Percentiles rank a stretch among this genome's conserved stretches.
These are phyloP conservation scores for Zaprionus lachaisei DNA, from an alignment of 1,140 invertebrate genomes.

Conservation along the genomic window DNA sequence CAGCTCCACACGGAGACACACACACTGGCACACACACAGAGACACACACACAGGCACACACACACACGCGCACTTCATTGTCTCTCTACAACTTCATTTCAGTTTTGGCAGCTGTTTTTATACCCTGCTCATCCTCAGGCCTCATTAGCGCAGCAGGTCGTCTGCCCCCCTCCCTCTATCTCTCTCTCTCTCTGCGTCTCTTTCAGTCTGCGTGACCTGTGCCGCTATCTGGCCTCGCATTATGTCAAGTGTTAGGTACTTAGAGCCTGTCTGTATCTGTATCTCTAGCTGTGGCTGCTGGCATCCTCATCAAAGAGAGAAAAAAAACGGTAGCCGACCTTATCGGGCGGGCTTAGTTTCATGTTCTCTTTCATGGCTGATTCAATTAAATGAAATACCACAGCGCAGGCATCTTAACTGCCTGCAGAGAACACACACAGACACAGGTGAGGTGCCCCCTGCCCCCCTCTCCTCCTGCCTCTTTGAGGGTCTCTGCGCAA, in stretches of 20 bases:
- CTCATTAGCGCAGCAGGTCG: conserved; percentile 81
- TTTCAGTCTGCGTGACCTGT: conserved; percentile 54
- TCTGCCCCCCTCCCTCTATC: conserved; percentile 18
- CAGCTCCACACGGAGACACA: conserved; percentile 17
- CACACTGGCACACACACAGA: not conserved
- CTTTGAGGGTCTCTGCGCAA: conserved; percentile 28
- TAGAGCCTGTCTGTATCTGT: conserved; percentile 62
- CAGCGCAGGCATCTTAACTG: conserved; percentile 58
- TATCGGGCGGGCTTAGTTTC: conserved; percentile 47
- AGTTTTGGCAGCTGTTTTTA: conserved; percentile 73
- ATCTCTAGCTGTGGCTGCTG: conserved; percentile 31
- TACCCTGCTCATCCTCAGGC: conserved; percentile 48
- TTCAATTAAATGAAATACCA: conserved; percentile 56
- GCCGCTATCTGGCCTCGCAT: conserved; percentile 72
- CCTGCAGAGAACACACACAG: conserved; percentile 48
- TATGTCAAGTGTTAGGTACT: conserved; percentile 83
- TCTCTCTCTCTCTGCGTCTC: not conserved
- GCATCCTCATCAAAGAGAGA: conserved; percentile 7
- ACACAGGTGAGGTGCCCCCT: conserved; percentile 24
- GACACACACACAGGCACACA: conserved; percentile 2
- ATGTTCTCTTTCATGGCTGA: conserved; percentile 51
- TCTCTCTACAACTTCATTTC: conserved; percentile 64
- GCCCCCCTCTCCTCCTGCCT: conserved; percentile 12
- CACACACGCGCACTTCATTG: not conserved
- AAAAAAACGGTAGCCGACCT: conserved; percentile 40